These are phyloP conservation scores for Achlya flavicornis DNA, from an alignment of 2,888 invertebrate genomes.

Conservation along the genomic window DNA sequence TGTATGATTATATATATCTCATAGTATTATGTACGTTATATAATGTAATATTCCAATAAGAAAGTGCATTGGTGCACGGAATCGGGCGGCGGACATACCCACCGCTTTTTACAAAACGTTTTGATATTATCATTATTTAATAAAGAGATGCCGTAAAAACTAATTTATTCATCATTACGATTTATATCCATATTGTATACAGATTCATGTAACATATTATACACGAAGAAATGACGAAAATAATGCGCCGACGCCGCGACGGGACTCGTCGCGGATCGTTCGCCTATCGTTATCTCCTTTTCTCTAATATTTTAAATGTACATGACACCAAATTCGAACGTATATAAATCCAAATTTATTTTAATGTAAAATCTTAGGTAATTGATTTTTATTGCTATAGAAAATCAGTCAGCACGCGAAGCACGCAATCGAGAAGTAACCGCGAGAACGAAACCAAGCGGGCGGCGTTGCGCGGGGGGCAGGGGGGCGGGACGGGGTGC, in stretches of 20 bases:
- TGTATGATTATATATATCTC: slow-evolving; percentile 83
- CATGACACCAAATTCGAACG: slow-evolving; percentile 85
- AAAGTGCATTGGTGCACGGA: slow-evolving; percentile 85
- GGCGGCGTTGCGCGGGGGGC: slow-evolving; percentile 71
- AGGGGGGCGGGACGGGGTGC: slow-evolving; percentile 47
- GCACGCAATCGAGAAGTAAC: slow-evolving; percentile 85
- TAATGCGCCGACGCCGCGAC: slow-evolving; percentile 77
- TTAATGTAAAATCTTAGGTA: slow-evolving; percentile 85
- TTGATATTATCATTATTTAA: slow-evolving; percentile 83
- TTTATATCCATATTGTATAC: slow-evolving; percentile 85
- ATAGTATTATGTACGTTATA: slow-evolving; percentile 84
- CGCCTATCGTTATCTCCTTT: slow-evolving; percentile 80
- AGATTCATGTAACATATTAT: slow-evolving; percentile 87
- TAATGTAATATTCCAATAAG: slow-evolving; percentile 84
- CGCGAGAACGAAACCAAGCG: slow-evolving; percentile 83
- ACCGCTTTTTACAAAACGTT: slow-evolving; percentile 82
- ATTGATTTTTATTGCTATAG: slow-evolving; percentile 86
- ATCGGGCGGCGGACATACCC: slow-evolving; percentile 80
- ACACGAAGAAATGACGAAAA: slow-evolving; percentile 85
- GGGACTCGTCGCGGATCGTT: slow-evolving; percentile 67
- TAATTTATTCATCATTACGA: slow-evolving; percentile 83
- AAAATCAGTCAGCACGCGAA: slow-evolving; percentile 86
- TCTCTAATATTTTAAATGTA: slow-evolving; percentile 83
- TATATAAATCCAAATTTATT: slow-evolving; percentile 84
- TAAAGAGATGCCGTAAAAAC: slow-evolving; percentile 84